phyloP scores from a whole-genome alignment of 2,113 vertebrate species.

The Anolis carolinensis region DNA sequence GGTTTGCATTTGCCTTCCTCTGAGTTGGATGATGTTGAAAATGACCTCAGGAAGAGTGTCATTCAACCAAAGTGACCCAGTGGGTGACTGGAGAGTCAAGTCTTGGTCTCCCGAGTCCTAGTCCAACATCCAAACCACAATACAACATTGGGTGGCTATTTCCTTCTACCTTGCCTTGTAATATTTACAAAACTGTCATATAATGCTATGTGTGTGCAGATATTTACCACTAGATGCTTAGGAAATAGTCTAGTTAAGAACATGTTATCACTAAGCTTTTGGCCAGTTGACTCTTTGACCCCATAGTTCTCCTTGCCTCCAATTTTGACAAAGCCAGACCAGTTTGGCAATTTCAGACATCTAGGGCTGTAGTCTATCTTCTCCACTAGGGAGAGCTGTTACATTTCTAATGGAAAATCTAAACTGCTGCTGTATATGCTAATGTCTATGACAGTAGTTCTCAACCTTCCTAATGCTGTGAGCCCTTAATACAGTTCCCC shows the following conservation, averaged over 20 bases:
- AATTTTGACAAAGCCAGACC: not conserved
- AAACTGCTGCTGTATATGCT: not conserved
- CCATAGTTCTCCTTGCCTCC: not conserved
- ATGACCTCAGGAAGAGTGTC: too few relatives aligned
- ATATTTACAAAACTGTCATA: not conserved
- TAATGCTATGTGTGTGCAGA: not conserved
- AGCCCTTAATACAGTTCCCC: too few relatives aligned
- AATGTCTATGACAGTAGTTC: too few relatives aligned
- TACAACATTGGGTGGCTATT: not conserved
- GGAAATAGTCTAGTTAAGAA: not conserved
- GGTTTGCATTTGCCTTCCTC: too few relatives aligned
- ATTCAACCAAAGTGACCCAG: not conserved
- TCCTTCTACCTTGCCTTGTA: too few relatives aligned
- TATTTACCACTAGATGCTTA: not conserved
- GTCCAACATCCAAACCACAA: too few relatives aligned
- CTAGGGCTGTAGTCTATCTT: not conserved
- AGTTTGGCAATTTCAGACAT: not conserved
- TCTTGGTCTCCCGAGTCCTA: too few relatives aligned
- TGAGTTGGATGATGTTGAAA: too few relatives aligned
- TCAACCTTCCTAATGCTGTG: too few relatives aligned
- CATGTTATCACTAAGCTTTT: not conserved
- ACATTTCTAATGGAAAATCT: not conserved
- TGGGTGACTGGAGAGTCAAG: too few relatives aligned
- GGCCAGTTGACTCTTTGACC: too few relatives aligned
- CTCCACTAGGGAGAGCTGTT: not conserved